A percentile compares a stretch with the other conserved stretches of the same genome.
Conservation (phyloP, 2,113 vertebrate species). For the Aegotheles bennettii region DNA sequence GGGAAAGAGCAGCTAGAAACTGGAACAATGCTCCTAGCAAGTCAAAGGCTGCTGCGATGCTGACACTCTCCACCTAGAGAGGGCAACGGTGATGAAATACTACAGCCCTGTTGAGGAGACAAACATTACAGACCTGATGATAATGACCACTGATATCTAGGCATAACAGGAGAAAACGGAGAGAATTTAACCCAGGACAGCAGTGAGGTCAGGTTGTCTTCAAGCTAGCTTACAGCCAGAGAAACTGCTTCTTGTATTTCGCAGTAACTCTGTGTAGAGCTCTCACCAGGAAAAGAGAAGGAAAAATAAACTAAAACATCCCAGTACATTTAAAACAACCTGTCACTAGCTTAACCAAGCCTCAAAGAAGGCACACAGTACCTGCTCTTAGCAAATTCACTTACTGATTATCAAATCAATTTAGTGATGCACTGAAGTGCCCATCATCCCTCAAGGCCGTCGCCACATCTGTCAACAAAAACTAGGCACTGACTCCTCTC, state of each 20-base stretch:
- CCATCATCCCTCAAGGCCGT: constrained; percentile 47
- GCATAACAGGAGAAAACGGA: not conserved
- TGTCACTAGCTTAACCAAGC: constrained; percentile 49
- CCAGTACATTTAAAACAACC: constrained; percentile 36
- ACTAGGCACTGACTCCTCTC: constrained; percentile 8
- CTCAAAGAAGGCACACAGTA: constrained; percentile 14
- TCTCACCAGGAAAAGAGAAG: not conserved
- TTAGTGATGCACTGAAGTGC: constrained; percentile 48
- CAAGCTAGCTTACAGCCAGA: not conserved
- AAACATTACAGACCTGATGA: not conserved
- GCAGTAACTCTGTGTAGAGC: not conserved
- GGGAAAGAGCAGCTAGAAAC: not conserved
- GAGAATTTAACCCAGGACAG: not conserved
- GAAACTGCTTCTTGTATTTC: not conserved
- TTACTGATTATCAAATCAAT: constrained; percentile 67
- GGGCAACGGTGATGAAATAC: not conserved
- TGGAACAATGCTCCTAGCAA: accelerated
- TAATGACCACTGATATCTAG: accelerated
- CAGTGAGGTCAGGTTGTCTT: not conserved
- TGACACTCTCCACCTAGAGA: accelerated
- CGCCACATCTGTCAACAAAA: constrained; percentile 60
- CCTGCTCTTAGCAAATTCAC: constrained; percentile 56
- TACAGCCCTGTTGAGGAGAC: accelerated
- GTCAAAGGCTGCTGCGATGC: not conserved
- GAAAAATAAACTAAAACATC: not conserved